Evolutionary conservation across 2,797 vertebrate species (phyloP).

Genomic region (Melanotaenia maccullochi): DNA sequence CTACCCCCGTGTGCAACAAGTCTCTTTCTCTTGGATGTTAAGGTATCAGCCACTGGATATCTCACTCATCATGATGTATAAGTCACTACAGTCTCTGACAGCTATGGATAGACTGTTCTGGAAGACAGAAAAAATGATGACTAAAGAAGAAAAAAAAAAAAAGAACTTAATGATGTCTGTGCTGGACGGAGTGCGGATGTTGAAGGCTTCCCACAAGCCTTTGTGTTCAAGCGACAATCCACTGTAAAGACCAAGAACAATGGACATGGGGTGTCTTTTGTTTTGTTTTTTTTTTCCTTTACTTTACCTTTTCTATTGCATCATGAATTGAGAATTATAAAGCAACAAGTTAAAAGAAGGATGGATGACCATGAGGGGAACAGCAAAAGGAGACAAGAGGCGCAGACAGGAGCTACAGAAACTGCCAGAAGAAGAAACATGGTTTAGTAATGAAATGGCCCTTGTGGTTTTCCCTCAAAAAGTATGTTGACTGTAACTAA

Average conservation of each 20-base stretch:
- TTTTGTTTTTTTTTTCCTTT: slow-evolving; percentile 30
- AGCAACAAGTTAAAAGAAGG: slow-evolving; percentile 57
- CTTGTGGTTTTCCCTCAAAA: slow-evolving; percentile 35
- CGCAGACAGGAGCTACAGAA: slow-evolving; percentile 79
- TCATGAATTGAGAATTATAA: slow-evolving; percentile 72
- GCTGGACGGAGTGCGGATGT: slow-evolving; percentile 78
- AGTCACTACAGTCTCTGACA: slow-evolving; percentile 75
- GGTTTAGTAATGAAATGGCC: slow-evolving; percentile 50
- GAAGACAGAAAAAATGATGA: slow-evolving; percentile 52
- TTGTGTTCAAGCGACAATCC: slow-evolving; percentile 87
- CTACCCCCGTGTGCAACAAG: slow-evolving; percentile 61
- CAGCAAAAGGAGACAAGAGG: slow-evolving; percentile 39
- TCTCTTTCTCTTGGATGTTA: slow-evolving; percentile 74
- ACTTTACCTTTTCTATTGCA: slow-evolving; percentile 73
- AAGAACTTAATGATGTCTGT: slow-evolving; percentile 72
- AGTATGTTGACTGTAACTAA: slow-evolving; percentile 45
- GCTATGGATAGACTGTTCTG: slow-evolving; percentile 71
- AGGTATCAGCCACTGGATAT: slow-evolving; percentile 82
- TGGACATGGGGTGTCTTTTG: slow-evolving; percentile 74
- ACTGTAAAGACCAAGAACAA: slow-evolving; percentile 85
- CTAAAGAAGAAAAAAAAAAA: slow-evolving; percentile 36
- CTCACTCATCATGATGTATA: slow-evolving; percentile 75
- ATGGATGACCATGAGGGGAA: slow-evolving; percentile 40
- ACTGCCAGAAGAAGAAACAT: slow-evolving; percentile 82
- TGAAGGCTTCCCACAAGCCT: slow-evolving; percentile 77